A percentile compares a stretch with the other conserved stretches of the same genome.
phyloP scores from a whole-genome alignment of 2,113 vertebrate species.

The Atractosteus spatula region DNA sequence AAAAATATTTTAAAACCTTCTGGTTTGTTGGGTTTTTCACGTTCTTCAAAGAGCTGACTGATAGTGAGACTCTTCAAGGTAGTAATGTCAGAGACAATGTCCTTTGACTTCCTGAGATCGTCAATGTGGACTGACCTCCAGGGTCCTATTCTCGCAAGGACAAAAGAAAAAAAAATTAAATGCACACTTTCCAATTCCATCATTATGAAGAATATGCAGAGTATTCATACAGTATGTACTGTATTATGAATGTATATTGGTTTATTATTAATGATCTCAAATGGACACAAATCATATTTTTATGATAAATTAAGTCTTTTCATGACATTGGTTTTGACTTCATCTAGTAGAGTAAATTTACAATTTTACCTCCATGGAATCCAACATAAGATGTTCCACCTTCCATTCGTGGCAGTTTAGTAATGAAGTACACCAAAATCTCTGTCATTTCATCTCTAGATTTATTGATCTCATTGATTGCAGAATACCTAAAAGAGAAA shows the following conservation, averaged over 20 bases:
- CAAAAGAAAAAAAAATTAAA: slow-evolving; percentile 5
- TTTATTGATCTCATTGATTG: slow-evolving; percentile 89
- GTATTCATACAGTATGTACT: no score
- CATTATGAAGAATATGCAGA: not conserved
- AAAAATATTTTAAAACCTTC: slow-evolving; percentile 50
- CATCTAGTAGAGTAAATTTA: no score
- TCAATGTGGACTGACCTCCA: slow-evolving; percentile 93
- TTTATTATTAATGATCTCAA: no score
- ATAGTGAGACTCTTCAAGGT: slow-evolving; percentile 78
- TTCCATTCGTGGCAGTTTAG: slow-evolving; percentile 82
- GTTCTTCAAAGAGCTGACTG: slow-evolving; percentile 79
- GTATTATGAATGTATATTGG: no score
- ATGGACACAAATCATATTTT: no score
- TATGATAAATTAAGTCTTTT: no score
- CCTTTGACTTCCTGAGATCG: slow-evolving; percentile 79
- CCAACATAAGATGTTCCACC: slow-evolving; percentile 80
- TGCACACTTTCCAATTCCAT: not conserved
- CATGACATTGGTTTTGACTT: no score
- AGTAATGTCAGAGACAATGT: slow-evolving; percentile 82
- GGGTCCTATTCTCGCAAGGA: slow-evolving; percentile 61
- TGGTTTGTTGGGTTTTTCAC: slow-evolving; percentile 13
- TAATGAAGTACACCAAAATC: slow-evolving; percentile 85
- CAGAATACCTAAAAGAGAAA: slow-evolving; percentile 70
- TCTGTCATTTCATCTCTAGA: slow-evolving; percentile 40
- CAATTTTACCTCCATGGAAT: slow-evolving; percentile 81